These are phyloP conservation scores for Actinopyga echinites DNA, from an alignment of 53 echinoderm and acorn worm genomes.

Conservation along the genomic window DNA sequence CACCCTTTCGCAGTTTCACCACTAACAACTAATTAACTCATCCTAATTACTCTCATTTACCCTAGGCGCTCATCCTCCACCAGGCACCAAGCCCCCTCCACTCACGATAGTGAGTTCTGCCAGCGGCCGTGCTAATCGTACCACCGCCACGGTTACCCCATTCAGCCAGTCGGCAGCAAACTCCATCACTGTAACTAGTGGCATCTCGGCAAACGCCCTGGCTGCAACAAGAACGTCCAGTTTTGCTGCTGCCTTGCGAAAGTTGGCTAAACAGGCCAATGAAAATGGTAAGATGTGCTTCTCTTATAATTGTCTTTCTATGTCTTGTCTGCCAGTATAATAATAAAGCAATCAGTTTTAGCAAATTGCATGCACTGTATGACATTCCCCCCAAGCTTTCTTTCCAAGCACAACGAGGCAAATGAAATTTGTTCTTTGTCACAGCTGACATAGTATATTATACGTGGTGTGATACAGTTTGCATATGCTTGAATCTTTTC, in stretches of 20 bases:
- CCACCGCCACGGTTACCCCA: slow-evolving; percentile 97
- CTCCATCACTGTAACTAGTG: slow-evolving; percentile 98
- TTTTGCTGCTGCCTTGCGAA: slow-evolving; percentile 96
- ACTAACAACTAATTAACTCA: slow-evolving; percentile 53
- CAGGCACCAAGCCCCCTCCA: slow-evolving; percentile 93
- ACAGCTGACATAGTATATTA: too few species aligned
- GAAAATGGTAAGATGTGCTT: slow-evolving; percentile 81
- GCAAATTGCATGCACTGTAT: too few species aligned
- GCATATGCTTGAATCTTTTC: too few species aligned
- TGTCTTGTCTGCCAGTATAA: neutral
- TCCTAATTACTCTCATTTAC: slow-evolving; percentile 46
- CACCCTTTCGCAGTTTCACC: slow-evolving; percentile 24
- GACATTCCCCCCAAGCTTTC: too few species aligned
- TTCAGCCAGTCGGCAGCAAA: slow-evolving; percentile 95
- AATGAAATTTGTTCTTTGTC: too few species aligned
- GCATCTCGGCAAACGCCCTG: slow-evolving; percentile 91
- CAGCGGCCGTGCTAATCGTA: slow-evolving; percentile 84
- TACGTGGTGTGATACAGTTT: too few species aligned
- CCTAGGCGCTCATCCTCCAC: slow-evolving; percentile 70
- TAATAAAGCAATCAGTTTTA: too few species aligned
- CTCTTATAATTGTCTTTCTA: neutral
- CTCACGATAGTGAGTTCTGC: slow-evolving; percentile 83
- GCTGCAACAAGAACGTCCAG: slow-evolving; percentile 97
- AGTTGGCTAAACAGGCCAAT: slow-evolving; percentile 96
- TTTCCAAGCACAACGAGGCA: too few species aligned